These are phyloP conservation scores for Myocastor coypus DNA, from an alignment of 2,113 vertebrate species.

Conservation along the genomic window DNA sequence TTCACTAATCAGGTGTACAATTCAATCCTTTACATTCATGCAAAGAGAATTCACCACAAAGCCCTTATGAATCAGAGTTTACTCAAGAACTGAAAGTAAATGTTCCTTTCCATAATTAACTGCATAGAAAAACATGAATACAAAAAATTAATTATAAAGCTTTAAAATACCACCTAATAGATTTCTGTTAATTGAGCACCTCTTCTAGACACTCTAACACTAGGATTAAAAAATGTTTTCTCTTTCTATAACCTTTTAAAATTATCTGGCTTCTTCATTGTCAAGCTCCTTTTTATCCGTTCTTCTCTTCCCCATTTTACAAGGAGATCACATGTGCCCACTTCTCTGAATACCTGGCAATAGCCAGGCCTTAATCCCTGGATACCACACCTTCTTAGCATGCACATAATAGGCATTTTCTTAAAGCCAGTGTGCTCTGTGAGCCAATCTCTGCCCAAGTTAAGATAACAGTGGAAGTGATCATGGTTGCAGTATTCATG, in stretches of 20 bases:
- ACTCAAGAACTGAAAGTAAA: background rate
- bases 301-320: background rate
- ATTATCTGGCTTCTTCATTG: background rate
- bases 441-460: background rate
- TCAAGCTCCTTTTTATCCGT: background rate
- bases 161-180: background rate
- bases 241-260: background rate
- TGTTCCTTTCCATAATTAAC: background rate
- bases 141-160: background rate
- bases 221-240: background rate
- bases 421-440: background rate
- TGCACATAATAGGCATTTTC: background rate
- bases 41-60: background rate
- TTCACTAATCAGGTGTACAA: background rate
- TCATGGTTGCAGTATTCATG: rapidly evolving
- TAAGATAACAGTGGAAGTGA: background rate
- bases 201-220: background rate
- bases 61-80: background rate
- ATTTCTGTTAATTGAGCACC: background rate
- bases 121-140: background rate
- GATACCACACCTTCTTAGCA: background rate
- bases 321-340: background rate
- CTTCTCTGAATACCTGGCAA: background rate
- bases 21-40: background rate
- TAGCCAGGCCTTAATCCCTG: background rate